phyloP scores from a whole-genome alignment of 2,888 invertebrate species.

The Hermaeophaga mercurialis region DNA sequence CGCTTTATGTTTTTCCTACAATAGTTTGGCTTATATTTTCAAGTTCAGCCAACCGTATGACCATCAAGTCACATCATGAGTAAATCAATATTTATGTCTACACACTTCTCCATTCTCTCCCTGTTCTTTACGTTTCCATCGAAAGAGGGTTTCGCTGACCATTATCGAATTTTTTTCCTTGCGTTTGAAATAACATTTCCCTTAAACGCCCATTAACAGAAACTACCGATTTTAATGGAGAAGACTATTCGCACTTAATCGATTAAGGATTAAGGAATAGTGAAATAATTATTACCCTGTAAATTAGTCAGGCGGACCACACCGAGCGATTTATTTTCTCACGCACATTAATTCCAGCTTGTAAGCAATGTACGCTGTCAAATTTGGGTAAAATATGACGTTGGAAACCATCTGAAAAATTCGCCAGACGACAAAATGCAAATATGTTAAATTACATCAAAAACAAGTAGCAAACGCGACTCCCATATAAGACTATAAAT shows the following conservation, averaged over 20 bases:
- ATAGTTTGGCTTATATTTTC: conserved; percentile 25
- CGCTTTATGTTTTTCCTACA: conserved; percentile 4
- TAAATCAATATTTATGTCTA: conserved; percentile 27
- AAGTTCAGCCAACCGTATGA: conserved; percentile 19
- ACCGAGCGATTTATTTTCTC: conserved; percentile 4
- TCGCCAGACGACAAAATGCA: conserved; percentile 25
- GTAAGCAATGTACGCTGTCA: conserved; percentile 14
- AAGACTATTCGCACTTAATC: too few species aligned
- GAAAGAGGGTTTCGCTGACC: too few species aligned
- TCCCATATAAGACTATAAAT: background rate
- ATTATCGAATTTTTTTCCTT: too few species aligned
- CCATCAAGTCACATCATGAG: conserved; percentile 25
- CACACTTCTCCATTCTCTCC: too few species aligned
- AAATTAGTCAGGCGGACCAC: background rate
- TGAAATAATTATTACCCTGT: background rate
- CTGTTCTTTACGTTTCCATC: too few species aligned
- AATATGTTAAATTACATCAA: conserved; percentile 25
- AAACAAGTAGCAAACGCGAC: conserved; percentile 26
- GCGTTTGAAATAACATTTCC: too few species aligned
- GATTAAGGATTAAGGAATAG: too few species aligned
- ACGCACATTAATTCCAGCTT: conserved; percentile 13
- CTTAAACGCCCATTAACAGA: too few species aligned
- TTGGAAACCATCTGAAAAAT: conserved; percentile 27
- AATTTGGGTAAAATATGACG: conserved; percentile 16
- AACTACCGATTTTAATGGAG: too few species aligned